Evolutionary conservation across 2,888 invertebrate genomes (phyloP).

Genomic region (Adelphocoris suturalis): DNA sequence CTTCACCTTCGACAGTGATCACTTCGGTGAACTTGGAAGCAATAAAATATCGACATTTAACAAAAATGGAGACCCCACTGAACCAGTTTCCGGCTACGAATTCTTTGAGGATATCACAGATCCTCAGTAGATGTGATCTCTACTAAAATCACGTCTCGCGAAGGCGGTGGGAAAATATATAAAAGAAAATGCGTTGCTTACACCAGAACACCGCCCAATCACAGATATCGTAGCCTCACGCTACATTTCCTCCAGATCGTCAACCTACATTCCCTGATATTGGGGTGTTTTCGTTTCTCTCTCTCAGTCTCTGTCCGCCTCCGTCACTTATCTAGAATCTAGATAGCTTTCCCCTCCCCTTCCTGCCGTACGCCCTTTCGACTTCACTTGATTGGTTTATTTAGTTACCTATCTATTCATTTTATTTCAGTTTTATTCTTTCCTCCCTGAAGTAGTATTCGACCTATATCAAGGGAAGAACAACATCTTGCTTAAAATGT

Average conservation of each 20-base stretch:
- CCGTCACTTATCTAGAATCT: not conserved
- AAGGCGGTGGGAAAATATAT: not conserved
- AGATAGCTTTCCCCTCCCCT: not conserved
- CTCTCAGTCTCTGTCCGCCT: slow-evolving; percentile 12
- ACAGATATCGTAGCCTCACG: slow-evolving; percentile 46
- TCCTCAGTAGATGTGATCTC: slow-evolving; percentile 8
- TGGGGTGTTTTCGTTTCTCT: not conserved
- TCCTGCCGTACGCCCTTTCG: no score
- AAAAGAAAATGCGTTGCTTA: slow-evolving; percentile 38
- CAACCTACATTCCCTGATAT: slow-evolving; percentile 44
- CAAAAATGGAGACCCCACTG: no score
- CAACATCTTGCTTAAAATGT: no score
- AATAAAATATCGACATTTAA: no score
- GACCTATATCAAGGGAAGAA: no score
- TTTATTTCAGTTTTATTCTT: no score
- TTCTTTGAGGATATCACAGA: not conserved
- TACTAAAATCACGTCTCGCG: not conserved
- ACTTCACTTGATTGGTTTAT: no score
- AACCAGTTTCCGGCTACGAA: not conserved
- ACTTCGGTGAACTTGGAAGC: no score
- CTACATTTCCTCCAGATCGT: slow-evolving; percentile 55
- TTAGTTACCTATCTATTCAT: no score
- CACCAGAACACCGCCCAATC: slow-evolving; percentile 48
- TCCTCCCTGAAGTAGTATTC: no score
- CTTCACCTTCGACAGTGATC: no score